Percentiles rank a stretch among this genome's conserved stretches.
Conservation (phyloP, 2,113 vertebrate species). For the Odocoileus virginianus region DNA sequence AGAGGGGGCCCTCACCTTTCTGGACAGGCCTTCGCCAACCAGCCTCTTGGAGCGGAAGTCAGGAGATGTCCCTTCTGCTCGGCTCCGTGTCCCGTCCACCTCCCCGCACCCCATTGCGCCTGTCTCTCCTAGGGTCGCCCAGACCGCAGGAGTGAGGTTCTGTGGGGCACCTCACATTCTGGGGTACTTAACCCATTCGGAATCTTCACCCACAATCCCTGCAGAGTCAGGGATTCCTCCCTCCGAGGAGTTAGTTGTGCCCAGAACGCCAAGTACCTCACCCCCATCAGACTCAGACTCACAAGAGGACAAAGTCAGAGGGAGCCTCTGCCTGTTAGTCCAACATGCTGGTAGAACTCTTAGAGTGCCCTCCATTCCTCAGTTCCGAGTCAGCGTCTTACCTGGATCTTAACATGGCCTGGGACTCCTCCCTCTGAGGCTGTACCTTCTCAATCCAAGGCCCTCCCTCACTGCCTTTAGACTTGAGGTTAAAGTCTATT, state of each 20-base stretch:
- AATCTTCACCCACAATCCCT: not conserved
- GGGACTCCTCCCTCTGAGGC: not conserved
- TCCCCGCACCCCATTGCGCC: fast-evolving
- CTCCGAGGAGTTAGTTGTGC: not conserved
- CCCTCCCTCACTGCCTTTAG: not conserved
- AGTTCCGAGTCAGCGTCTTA: not conserved
- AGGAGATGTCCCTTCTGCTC: not conserved
- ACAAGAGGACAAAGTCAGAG: not conserved
- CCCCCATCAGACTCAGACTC: not conserved
- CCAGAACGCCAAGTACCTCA: not conserved
- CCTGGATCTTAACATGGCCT: not conserved
- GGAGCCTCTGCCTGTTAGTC: not conserved
- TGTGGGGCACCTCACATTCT: not conserved
- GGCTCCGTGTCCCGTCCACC: fast-evolving
- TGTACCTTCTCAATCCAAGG: not conserved
- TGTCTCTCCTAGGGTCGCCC: not conserved
- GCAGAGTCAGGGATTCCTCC: not conserved
- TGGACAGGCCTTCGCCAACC: not conserved
- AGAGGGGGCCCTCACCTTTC: not conserved
- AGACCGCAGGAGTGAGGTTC: not conserved
- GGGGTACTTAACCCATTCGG: not conserved
- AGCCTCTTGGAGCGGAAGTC: not conserved
- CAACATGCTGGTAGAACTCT: not conserved
- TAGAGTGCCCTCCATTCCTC: not conserved
- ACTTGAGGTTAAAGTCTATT: not conserved